Conservation (phyloP, 2,888 invertebrate species). For the Trachelus troglodyta region DNA sequence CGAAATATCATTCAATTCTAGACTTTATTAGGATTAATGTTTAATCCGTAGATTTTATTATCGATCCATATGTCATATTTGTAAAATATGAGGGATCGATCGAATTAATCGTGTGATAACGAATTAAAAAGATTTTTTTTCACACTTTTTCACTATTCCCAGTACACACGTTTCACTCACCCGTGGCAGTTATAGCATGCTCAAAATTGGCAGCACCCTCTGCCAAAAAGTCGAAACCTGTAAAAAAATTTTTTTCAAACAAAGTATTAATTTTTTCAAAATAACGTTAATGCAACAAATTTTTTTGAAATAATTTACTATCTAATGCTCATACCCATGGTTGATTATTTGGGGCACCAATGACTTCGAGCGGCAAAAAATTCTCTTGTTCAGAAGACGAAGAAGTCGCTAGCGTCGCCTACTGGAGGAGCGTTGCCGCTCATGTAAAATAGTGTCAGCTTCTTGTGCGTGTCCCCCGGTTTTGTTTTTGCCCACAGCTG, state of each 20-base stretch:
- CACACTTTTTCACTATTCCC: not conserved
- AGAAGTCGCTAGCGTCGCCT: constrained; percentile 9
- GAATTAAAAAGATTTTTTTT: not conserved
- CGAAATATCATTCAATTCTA: not conserved
- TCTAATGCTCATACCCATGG: constrained; percentile 43
- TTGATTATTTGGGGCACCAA: constrained; percentile 18
- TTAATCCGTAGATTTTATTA: not conserved
- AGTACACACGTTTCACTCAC: constrained; percentile 62
- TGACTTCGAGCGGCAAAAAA: not conserved
- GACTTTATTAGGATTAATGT: not conserved
- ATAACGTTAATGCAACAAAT: not conserved
- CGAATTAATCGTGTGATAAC: not conserved
- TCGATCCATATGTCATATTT: not conserved
- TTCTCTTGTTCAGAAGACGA: constrained; percentile 17
- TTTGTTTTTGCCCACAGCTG: constrained; percentile 47
- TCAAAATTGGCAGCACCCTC: constrained; percentile 80
- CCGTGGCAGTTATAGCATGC: constrained; percentile 77
- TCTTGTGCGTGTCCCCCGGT: constrained; percentile 51
- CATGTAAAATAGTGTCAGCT: constrained; percentile 47
- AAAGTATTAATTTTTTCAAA: not conserved
- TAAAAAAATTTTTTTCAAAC: constrained; percentile 40
- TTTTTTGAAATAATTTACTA: not conserved
- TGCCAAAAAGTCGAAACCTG: constrained; percentile 80
- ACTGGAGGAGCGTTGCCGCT: constrained; percentile 34
- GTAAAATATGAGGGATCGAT: not conserved